Percentiles rank a stretch among this genome's conserved stretches.
Evolutionary conservation across 2,888 invertebrate species (phyloP).

Genomic region (Trachelus stipa): DNA sequence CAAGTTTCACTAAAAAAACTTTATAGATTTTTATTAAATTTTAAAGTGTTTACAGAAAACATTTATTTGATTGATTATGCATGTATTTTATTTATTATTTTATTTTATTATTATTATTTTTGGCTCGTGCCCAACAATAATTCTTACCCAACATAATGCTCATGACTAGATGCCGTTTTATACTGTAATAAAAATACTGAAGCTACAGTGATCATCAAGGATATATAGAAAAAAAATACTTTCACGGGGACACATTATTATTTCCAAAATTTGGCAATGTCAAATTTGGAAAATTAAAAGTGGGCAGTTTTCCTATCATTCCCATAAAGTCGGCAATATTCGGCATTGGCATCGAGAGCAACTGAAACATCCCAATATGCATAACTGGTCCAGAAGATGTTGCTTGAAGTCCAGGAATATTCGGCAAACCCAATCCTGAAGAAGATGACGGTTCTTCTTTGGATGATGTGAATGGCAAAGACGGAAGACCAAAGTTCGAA

Average conservation of each 20-base stretch:
- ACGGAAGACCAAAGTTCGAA: background rate
- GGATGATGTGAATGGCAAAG: conserved; percentile 1
- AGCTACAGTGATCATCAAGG: background rate
- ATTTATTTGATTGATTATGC: background rate
- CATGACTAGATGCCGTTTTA: background rate
- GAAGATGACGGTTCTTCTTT: background rate
- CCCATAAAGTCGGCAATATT: background rate
- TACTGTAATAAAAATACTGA: background rate
- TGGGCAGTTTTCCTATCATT: background rate
- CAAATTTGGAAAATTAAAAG: background rate
- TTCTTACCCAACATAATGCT: background rate
- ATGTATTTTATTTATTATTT: background rate
- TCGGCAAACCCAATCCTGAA: background rate
- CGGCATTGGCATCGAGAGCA: conserved; percentile 3
- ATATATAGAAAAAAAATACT: background rate
- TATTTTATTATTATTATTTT: too few relatives aligned
- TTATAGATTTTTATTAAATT: background rate
- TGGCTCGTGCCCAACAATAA: too few relatives aligned
- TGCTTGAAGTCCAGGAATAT: background rate
- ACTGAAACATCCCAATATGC: background rate
- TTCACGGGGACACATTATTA: background rate
- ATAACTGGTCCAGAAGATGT: background rate
- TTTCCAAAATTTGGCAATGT: background rate
- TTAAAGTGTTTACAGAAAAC: background rate
- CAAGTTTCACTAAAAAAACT: background rate